A percentile compares a stretch with the other conserved stretches of the same genome.
These are phyloP conservation scores for Cryptocephalus primarius DNA, from an alignment of 2,888 invertebrate genomes.

Conservation along the genomic window DNA sequence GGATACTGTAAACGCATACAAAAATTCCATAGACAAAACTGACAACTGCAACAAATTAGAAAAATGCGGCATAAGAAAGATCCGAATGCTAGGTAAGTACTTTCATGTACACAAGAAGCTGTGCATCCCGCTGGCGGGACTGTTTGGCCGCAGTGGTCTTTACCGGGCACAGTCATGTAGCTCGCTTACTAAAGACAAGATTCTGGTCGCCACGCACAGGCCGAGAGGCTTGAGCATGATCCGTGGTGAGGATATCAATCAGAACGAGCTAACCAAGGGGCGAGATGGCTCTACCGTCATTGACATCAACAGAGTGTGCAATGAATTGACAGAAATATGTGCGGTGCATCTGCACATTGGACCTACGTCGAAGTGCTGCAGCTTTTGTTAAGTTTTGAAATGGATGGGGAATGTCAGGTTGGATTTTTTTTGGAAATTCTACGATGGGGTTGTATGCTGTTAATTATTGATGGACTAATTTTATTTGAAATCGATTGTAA, in stretches of 20 bases:
- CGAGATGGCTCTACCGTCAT: conserved; percentile 19
- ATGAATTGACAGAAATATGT: conserved; percentile 41
- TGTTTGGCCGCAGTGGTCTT: conserved; percentile 41
- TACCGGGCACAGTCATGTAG: conserved; percentile 56
- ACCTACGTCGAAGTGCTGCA: conserved; percentile 46
- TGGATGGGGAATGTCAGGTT: not conserved
- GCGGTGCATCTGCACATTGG: conserved; percentile 45
- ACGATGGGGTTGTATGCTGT: not conserved
- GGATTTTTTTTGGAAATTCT: not conserved
- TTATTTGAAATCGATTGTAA: no score
- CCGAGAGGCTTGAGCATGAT: conserved; percentile 35
- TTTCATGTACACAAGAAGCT: conserved; percentile 57
- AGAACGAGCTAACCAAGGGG: conserved; percentile 35
- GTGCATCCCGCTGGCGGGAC: conserved; percentile 48
- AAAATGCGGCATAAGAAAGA: conserved; percentile 36
- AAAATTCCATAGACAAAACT: conserved; percentile 10
- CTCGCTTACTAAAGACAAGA: conserved; percentile 43
- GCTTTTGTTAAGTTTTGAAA: conserved; percentile 39
- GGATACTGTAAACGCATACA: conserved; percentile 15
- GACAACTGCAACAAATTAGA: conserved; percentile 23
- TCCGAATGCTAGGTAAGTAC: conserved; percentile 53
- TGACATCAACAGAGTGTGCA: conserved; percentile 36
- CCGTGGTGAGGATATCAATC: conserved; percentile 42
- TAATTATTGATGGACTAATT: no score
- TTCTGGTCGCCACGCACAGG: conserved; percentile 6